Base-by-base conservation (phyloP, 2,113 vertebrate genomes). In the Odocoileus hemionus region DNA sequence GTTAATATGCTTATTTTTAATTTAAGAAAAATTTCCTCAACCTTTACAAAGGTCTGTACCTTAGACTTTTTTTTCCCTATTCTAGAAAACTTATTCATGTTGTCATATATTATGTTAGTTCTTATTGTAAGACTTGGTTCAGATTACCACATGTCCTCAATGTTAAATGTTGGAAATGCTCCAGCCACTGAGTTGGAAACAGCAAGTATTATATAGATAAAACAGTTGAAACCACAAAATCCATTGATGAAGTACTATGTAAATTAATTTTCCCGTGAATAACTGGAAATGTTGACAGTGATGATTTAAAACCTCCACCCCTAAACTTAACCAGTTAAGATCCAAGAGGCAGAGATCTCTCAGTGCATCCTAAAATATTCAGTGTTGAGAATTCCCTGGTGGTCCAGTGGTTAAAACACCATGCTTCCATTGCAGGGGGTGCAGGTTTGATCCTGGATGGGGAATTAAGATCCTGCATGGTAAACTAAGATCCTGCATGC, bases 1-100 rank as follows among this genome's bases (percentile, higher is more conserved):
- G 6, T 93, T 96, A 92, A 57, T 86, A 23, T 39, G 70, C 36
- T 74, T 96, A 70, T 91, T 86, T 91, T 86, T 87, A 86, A 43
- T 91, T 78, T 70, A 52, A 55, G 60, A 79, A 43, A 64, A 15
- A 0, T 52, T 74, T 88, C 74, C 25, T 85, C 64, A 70, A 12
- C 30, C 33, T 91, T 19, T 88, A 88, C 45, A 89, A 43, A 23
- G 23, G 2, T 70, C 16, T 93, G 3, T 91, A 43, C 26, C 17
- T 88, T 76, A 88, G 23, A 90, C 7, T 61, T 82, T 4, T 86
- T 85, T 80, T 3, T 78, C 39, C 39, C 30, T 52, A 2, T 82
- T 36, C 21, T 15, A 23, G 50, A 83, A 83, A 83, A 36, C 33
- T 50, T 47, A 64, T 39, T 61, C 26, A 9, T 30, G 4, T 55